A percentile compares a stretch with the other conserved stretches of the same genome.
These are phyloP conservation scores for Chitala chitala DNA, from an alignment of 2,113 vertebrate species.

Conservation along the genomic window DNA sequence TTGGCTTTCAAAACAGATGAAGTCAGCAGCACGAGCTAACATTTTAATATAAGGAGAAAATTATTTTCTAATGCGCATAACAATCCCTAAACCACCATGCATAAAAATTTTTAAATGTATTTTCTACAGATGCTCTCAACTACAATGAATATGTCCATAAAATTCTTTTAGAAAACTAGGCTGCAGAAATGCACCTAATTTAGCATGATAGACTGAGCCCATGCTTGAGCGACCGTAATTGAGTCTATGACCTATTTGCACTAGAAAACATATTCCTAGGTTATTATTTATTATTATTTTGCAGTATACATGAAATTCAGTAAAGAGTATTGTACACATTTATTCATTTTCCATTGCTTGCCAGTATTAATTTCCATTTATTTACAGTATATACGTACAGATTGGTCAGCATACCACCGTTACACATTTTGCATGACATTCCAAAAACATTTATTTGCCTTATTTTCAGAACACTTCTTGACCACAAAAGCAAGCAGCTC, in stretches of 20 bases:
- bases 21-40: constrained; percentile 46
- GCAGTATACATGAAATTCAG: constrained; percentile 98
- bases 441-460: no score
- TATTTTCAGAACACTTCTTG: neutral
- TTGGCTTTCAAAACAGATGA: constrained; percentile 48
- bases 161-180: constrained; percentile 99
- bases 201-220: constrained; percentile 99
- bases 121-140: constrained; percentile 80
- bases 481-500: neutral
- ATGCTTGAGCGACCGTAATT: constrained; percentile 99
- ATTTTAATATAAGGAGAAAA: constrained; percentile 42
- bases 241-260: constrained; percentile 99
- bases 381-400: no score
- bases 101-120: constrained; percentile 61
- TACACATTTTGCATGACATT: constrained; percentile 16
- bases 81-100: constrained; percentile 52
- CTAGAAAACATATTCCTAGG: constrained; percentile 98
- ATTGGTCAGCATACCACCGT: neutral
- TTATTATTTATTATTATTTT: constrained; percentile 88
- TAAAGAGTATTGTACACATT: constrained; percentile 86
- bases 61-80: constrained; percentile 53
- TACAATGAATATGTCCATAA: constrained; percentile 95
- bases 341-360: constrained; percentile 83
- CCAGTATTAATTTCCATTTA: constrained; percentile 35
- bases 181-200: constrained; percentile 99